Evolutionary conservation across 2,797 vertebrate genomes (phyloP), one percentile per base, ranked within the genome.

Genomic region (Urosaurus nigricauda): DNA sequence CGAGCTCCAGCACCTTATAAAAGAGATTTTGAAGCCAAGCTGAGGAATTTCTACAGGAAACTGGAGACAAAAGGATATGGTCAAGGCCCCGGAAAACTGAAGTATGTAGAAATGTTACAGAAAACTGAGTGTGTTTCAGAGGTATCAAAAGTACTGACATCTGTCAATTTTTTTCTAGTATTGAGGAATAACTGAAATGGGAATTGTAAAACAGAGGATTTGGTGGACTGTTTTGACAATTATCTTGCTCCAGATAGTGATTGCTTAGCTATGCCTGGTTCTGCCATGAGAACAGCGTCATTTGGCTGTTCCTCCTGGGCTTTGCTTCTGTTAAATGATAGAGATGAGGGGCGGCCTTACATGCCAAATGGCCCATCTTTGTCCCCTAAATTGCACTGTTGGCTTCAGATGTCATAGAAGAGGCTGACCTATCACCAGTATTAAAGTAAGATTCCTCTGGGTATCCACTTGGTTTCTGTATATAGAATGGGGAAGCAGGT

Each of bases 21-120:
- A 95, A 96, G 99, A 86, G 99, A 99, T 92, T 99, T 99, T 95
- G 99, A 99, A 96, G 99, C 99, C 89, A 99, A 99, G 95, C 96
- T 99, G 93, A 98, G 99, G 94, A 99, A 99, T 95, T 99, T 99
- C 94, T 99, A 99, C 96, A 98, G 99, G 94, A 99, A 99, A 95
- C 93, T 99, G 95, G 98, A 99, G 96, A 98, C 98, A 16, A 99
- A 99, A 96, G 99, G 99, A 95, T 99, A 99, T 21, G 99, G 98
- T 79, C 98, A 99, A 96, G 99, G 99, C 85, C 99, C 99, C 7
- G 99, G 99, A 87, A 99, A 99, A 96, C 97, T 99, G 96, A 99
- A 99, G 99, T 99, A 97, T 51, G 98, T 96, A 89, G 60, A 91
- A 92, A 37, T 87, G 73, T 78, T 88, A 79, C 40, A 74, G 85